Evolutionary conservation across 2,888 invertebrate genomes (phyloP).

Genomic region (Ormyrus rosae): DNA sequence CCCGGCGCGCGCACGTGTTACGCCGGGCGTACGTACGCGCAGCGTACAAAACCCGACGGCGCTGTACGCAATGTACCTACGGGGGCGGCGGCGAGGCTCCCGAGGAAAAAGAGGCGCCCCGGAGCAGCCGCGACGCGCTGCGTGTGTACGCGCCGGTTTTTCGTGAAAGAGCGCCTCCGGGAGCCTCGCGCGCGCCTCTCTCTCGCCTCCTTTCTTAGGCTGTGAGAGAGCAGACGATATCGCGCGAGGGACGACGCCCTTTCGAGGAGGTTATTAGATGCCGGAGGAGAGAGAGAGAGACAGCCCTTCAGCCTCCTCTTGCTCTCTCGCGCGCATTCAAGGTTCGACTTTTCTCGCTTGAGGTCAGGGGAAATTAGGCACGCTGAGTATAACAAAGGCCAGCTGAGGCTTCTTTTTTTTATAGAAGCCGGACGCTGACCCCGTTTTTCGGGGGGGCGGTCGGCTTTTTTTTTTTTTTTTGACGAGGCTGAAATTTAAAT

Average conservation of each 20-base stretch:
- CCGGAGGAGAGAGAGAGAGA: neutral
- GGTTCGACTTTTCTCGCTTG: constrained; percentile 29
- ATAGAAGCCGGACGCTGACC: no score
- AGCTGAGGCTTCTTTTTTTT: neutral
- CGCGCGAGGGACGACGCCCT: constrained; percentile 42
- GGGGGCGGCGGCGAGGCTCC: neutral
- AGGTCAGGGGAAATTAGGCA: constrained; percentile 44
- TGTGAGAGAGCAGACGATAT: neutral
- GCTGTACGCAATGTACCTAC: no score
- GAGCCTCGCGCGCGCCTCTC: no score
- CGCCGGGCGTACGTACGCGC: neutral
- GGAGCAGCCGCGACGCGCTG: neutral
- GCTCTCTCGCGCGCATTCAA: neutral
- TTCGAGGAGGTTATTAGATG: constrained; percentile 43
- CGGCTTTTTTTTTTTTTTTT: constrained; percentile 23
- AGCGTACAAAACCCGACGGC: constrained; percentile 2
- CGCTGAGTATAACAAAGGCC: constrained; percentile 11
- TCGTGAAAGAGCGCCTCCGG: constrained; percentile 9
- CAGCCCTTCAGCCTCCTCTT: neutral
- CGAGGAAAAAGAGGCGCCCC: constrained; percentile 4
- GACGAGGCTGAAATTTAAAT: neutral
- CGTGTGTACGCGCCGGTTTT: constrained; percentile 28
- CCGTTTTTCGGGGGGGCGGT: neutral
- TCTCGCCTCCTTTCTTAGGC: neutral
- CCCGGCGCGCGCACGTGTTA: neutral